Evolutionary conservation across 2,113 vertebrate species (phyloP), one percentile per base, ranked within the genome.

Genomic region (Phyllopteryx taeniolatus): DNA sequence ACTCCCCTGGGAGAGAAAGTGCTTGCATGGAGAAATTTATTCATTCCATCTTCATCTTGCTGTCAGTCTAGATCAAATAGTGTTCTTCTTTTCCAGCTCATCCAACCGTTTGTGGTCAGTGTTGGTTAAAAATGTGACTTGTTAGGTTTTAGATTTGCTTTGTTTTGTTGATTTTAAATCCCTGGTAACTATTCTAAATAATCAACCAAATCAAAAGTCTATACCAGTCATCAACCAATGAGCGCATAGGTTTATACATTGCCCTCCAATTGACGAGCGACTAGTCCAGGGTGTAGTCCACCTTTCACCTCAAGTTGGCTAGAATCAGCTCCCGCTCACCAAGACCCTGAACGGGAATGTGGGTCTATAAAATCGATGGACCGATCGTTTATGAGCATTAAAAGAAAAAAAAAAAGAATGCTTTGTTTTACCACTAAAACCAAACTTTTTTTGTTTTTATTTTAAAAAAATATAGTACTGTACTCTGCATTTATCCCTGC

Each of bases 11-110:
- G 83, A 84, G 79, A 61, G 79, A 76, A 72, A 80, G 57, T 60
- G 78, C 78, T 72, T 74, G 76, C 73, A 75, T 79, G 79, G 68
- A 77, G 83, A 85, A 83, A 85, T 83, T 84, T 77, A 53, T 82
- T 74, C 17, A 56, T 72, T 67, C 79, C 64, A 83, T 80, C 77
- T 87, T 79, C 64, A 83, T 81, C 77, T 87, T 35, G 65, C 68
- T 65, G 83, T 77, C 73, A 75, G 73, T 63, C 56, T 75, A 68
- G 75, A 87, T 87, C 84, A 86, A 83, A 83, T 77, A 56, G 71
- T 75, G 72, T 59, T 71, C 43, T 1, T 78, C 65, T 62, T 68
- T 70, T 70, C 43, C 20, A 47, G 43, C 67, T 80, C 70, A 80
- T 70, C 78, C 67, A 79, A 73, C 68, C 72, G 65, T 68, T 60